Evolutionary conservation across 2,888 invertebrate genomes (phyloP), one percentile per base, ranked within the genome.

Genomic region (Diabrotica balteata): DNA sequence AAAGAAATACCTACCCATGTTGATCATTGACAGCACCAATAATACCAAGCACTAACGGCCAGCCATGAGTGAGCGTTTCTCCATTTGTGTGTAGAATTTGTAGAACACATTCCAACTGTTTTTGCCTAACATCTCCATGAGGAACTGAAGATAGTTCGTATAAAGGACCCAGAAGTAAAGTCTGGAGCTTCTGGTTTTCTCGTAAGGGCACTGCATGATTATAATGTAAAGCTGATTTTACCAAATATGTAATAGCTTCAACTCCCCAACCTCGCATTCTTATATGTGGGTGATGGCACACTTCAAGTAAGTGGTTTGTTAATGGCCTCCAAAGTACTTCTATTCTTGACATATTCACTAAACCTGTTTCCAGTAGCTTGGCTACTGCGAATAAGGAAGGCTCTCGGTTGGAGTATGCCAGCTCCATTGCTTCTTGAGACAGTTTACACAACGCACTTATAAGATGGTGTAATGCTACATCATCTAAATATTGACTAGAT

Each of bases 241-340:
- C 96, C 57, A 98, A 86, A 80, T 95, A 95, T 0, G 98, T 97
- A 63, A 98, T 91, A 0, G 97, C 97, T 84, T 97, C 97, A 0
- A 97, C 97, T 0, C 98, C 98, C 97, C 97, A 98, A 83, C 97
- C 97, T 49, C 98, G 87, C 95, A 98, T 95, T 72, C 95, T 86
- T 73, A 95, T 94, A 79, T 96, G 96, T 0, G 97, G 95, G 85
- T 97, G 97, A 81, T 96, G 95, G 80, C 97, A 97, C 69, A 97
- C 96, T 85, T 97, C 97, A 55, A 98, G 84, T n/a, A 98, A 87
- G 84, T 98, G 98, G 82, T 95, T 95, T 0, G 97, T 97, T 64
- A 98, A 88, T 0, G 97, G 97, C 73, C 94, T 88, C 98, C 98
- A 98, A 75, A 97, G 88, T 0, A 97, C 94, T 83, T 97, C 95